Conservation (phyloP, 2,888 invertebrate genomes). For the Xestia rhomboidea region DNA sequence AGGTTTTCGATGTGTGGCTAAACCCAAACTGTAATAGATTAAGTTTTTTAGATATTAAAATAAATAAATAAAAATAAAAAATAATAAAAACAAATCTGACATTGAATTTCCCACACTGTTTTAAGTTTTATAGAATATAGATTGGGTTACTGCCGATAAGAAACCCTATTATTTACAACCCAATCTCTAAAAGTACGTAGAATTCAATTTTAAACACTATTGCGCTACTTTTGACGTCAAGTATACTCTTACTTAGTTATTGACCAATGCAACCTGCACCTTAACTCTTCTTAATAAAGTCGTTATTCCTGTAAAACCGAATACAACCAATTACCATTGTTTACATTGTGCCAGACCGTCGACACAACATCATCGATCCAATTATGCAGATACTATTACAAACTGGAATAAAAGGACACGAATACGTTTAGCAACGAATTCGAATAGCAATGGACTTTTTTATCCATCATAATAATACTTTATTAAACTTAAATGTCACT, state of each 20-base stretch:
- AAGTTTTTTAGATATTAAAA: no score
- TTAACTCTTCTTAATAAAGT: background rate
- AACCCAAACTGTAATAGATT: no score
- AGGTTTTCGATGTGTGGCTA: no score
- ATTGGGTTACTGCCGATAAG: no score
- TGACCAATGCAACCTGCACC: background rate
- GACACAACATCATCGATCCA: constrained; percentile 18
- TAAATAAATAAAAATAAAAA: no score
- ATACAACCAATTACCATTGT: constrained; percentile 15
- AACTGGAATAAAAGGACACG: background rate
- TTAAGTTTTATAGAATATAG: no score
- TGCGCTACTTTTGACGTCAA: background rate
- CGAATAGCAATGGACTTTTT: background rate
- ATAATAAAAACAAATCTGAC: no score
- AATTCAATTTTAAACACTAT: background rate
- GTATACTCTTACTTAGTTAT: background rate
- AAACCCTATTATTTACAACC: no score
- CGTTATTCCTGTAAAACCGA: background rate
- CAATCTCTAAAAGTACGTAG: background rate
- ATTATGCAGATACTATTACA: background rate
- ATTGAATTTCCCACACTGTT: no score
- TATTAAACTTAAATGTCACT: no score
- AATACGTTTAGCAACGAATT: no score
- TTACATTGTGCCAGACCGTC: constrained; percentile 12
- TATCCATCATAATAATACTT: no score